Percentiles rank a stretch among this genome's conserved stretches.
Conservation (phyloP, 1,140 invertebrate species). For the Penaeus chinensis region DNA sequence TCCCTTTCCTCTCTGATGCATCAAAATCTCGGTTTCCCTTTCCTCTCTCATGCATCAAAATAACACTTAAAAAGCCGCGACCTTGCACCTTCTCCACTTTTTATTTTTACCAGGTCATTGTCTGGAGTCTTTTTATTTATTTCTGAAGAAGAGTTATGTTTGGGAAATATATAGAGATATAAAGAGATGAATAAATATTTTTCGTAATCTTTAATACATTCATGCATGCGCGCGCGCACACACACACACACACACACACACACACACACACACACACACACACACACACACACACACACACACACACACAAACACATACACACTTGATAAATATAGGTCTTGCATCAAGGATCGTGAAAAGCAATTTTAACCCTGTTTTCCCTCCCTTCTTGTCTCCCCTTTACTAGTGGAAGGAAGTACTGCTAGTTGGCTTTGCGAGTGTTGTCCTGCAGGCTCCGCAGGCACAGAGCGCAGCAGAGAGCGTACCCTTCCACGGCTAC, state of each 20-base stretch:
- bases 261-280: neutral
- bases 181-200: no score
- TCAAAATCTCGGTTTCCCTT: no score
- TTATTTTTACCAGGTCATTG: no score
- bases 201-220: neutral
- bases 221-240: neutral
- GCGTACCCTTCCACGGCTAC: slow-evolving; percentile 56
- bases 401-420: slow-evolving; percentile 53
- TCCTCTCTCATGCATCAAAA: no score
- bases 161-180: no score
- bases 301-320: no score
- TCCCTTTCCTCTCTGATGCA: no score
- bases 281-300: neutral
- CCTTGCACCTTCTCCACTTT: no score
- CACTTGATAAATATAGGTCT: neutral
- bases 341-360: neutral
- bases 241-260: slow-evolving; percentile 12
- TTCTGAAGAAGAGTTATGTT: no score
- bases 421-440: slow-evolving; percentile 59
- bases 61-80: no score
- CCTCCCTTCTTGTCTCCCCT: neutral
- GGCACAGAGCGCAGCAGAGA: slow-evolving; percentile 59
- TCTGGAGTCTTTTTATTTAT: no score
- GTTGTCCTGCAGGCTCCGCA: slow-evolving; percentile 46
- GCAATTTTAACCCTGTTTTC: neutral